Base-by-base conservation (phyloP, 2,888 invertebrate genomes). In the Drosophila mimetica region DNA sequence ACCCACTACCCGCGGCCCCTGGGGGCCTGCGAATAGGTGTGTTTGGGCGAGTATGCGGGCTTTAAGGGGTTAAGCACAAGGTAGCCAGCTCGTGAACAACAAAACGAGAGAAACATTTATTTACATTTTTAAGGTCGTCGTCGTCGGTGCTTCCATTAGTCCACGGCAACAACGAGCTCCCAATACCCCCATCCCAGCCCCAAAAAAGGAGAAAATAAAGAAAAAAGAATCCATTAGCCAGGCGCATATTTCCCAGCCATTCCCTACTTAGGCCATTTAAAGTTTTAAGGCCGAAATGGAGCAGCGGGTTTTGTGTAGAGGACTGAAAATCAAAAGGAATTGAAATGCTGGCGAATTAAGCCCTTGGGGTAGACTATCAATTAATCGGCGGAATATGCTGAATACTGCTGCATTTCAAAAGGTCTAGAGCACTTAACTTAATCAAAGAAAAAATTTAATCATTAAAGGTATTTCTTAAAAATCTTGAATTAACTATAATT, bases 81-180 rank as follows among this genome's bases (percentile, higher is more conserved):
- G 86, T 82, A 64, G 64, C 51, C 63, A 37, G 14, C 42, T 16
- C 30, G 52, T n/a, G 44, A 51, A 44, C 63, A 63, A 37, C 64
- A 72, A 61, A 64, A 50, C 57, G 51, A 63, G 28, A 48, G 37
- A 44, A 25, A 60, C 84, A 82, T 82, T 79, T 81, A 81, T 82
- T 82, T 83, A 82, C 83, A 80, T 83, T 82, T 82, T 82, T 79
- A 82, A 82, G 80, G 81, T 46, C 59, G 63, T 51, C 59, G 63
- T 51, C 63, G 61, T 84, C 80, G 85, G 48, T 70, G 79, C 70
- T 78, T 82, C 85, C 84, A 84, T 84, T 84, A 84, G 82, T 51
- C 76, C 75, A 16, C 46, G 30, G 46, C 37, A 41, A 53, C 37
- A 57, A 36, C 57, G 44, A 18, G 48, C 66, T 25, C 16, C 66